These are phyloP conservation scores for Barypeithes pellucidus DNA, from an alignment of 2,888 invertebrate species.

Conservation along the genomic window DNA sequence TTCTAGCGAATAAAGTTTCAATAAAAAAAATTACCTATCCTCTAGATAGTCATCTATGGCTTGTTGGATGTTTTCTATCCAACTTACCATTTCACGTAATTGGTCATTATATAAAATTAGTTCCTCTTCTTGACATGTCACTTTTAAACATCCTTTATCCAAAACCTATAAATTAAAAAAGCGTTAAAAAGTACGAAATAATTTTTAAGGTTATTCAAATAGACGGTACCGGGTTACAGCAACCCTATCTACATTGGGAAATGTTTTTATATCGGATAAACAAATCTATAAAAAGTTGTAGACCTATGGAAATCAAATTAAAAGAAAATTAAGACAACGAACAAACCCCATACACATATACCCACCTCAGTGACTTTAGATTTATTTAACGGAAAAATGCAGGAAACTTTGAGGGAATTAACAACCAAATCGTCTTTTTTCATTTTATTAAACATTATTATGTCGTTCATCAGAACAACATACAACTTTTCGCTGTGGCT, in stretches of 20 bases:
- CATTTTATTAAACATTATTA: constrained; percentile 82
- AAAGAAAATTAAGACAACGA: too few species aligned
- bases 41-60: constrained; percentile 75
- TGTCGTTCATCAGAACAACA: constrained; percentile 82
- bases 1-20: too few species aligned
- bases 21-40: constrained; percentile 65
- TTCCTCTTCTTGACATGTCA: constrained; percentile 75
- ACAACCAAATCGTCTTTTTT: constrained; percentile 73
- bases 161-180: constrained; percentile 64
- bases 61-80: constrained; percentile 74
- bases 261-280: too few species aligned
- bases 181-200: not conserved
- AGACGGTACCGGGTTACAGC: too few species aligned
- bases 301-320: not conserved
- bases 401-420: constrained; percentile 77
- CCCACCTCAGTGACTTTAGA: constrained; percentile 75
- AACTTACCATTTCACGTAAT: constrained; percentile 72
- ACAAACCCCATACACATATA: too few species aligned
- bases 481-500: constrained; percentile 73
- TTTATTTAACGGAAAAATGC: constrained; percentile 81
- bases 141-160: constrained; percentile 76
- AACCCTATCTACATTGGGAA: too few species aligned
- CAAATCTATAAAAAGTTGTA: not conserved
- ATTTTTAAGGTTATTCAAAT: too few species aligned
- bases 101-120: constrained; percentile 75